Conservation (phyloP, 2,113 vertebrate species). For the Saccopteryx bilineata region DNA sequence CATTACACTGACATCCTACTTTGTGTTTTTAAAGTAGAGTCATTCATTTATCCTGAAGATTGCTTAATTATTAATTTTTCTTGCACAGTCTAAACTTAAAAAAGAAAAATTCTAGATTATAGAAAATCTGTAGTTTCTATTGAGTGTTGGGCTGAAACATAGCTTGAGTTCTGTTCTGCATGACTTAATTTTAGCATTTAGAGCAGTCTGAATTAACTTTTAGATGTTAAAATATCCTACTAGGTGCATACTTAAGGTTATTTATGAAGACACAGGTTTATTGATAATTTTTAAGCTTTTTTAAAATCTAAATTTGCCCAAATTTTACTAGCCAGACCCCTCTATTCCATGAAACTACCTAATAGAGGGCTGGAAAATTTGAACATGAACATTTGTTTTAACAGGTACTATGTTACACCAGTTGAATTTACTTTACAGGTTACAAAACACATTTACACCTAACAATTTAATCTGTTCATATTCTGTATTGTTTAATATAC, state of each 20-base stretch:
- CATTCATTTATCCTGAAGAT: constrained; percentile 35
- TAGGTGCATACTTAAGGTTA: neutral
- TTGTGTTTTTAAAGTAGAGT: neutral
- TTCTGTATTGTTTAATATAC: neutral
- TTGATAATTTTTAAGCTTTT: constrained; percentile 23
- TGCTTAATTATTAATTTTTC: constrained; percentile 71
- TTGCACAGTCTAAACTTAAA: constrained; percentile 40
- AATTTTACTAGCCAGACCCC: neutral
- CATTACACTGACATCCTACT: neutral
- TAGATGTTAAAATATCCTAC: neutral
- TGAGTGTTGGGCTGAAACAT: constrained; percentile 18
- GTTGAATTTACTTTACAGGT: neutral
- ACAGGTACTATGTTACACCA: neutral
- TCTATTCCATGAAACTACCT: neutral
- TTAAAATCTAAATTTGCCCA: neutral
- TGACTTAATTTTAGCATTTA: neutral
- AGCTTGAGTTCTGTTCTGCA: neutral
- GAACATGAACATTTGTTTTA: neutral
- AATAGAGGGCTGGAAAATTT: neutral
- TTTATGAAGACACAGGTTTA: neutral
- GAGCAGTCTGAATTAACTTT: neutral
- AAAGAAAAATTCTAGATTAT: constrained; percentile 54
- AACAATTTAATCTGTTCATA: neutral
- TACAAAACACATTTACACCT: neutral
- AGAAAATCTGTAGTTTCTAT: constrained; percentile 44